These are phyloP conservation scores for Tachina fera DNA, from an alignment of 2,888 invertebrate species.

Conservation along the genomic window DNA sequence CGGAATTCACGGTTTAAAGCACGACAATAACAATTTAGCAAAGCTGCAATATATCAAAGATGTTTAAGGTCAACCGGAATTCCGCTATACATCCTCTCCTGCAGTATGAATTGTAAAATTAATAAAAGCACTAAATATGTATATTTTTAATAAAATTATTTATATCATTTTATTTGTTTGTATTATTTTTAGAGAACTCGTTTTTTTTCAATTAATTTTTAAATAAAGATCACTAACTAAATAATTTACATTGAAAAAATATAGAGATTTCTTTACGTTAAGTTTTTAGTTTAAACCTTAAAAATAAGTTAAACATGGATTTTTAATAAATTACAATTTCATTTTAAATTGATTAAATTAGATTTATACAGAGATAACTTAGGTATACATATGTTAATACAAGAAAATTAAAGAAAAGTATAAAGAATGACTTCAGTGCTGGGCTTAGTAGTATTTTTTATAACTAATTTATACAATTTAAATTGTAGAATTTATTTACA, in stretches of 20 bases:
- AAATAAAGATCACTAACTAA: conserved; percentile 64
- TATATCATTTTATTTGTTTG: conserved; percentile 51
- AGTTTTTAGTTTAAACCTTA: conserved; percentile 27
- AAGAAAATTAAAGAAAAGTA: background rate
- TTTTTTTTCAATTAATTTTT: conserved; percentile 27
- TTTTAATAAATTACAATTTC: conserved; percentile 41
- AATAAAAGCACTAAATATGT: conserved; percentile 1
- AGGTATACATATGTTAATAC: background rate
- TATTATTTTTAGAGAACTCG: conserved; percentile 28
- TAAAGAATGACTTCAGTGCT: conserved; percentile 67
- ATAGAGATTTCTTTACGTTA: conserved; percentile 28
- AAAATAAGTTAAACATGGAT: conserved; percentile 54
- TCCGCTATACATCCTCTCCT: too few relatives aligned
- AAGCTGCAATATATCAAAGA: too few relatives aligned
- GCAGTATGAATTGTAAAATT: too few relatives aligned
- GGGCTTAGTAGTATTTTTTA: conserved; percentile 12
- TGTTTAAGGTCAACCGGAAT: too few relatives aligned
- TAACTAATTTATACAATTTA: conserved; percentile 51
- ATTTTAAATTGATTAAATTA: background rate
- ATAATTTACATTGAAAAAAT: conserved; percentile 61
- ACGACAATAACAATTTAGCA: too few relatives aligned
- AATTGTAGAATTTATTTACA: conserved; percentile 41
- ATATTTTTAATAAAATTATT: conserved; percentile 68
- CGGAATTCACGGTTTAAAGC: too few relatives aligned
- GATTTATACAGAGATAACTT: conserved; percentile 12